Evolutionary conservation across 2,797 vertebrate genomes (phyloP), one percentile per base, ranked within the genome.

Genomic region (Smutsia temminckii): DNA sequence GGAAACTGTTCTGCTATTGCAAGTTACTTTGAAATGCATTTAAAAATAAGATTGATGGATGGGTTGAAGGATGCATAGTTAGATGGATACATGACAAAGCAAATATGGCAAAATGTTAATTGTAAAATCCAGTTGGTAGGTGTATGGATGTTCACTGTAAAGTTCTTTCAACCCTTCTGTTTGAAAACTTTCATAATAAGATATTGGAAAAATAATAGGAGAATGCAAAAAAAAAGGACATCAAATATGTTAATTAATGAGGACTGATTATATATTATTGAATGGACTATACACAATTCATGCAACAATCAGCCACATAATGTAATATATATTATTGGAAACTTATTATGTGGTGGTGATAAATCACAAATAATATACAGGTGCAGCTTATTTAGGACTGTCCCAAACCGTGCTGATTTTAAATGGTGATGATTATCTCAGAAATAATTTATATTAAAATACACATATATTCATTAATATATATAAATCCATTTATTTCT

Each of bases 401-500:
- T 27, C 25, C 37, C 13, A 61, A 46, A 68, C 29, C 53, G 25
- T 87, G 49, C 49, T 72, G 23, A 72, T 87, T 89, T 89, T 59
- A 64, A 92, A 87, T 80, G 72, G 64, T 89, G 49, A 89, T 74
- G 61, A n/a, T 53, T 86, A 63, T 72, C 46, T 86, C 57, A 83
- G 18, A 80, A 80, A 55, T 77, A 84, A 68, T 80, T 89, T 61
- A 71, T 69, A 78, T 86, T 85, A 71, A 89, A 91, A 64, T 49
- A 75, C 46, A 32, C 51, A 51, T 51, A 11, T n/a, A 51, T 51
- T 75, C 46, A 51, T n/a, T 51, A n/a, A 51, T 75, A 75, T 29
- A 75, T n/a, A n/a, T 90, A 83, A 81, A 74, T 96, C 91, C 32
- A 69, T 89, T 96, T 93, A 46, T 32, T 90, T 88, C 25, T 81